A percentile compares a stretch with the other conserved stretches of the same genome.
Conservation (phyloP, 1,140 invertebrate genomes). For the Mercenaria mercenaria region DNA sequence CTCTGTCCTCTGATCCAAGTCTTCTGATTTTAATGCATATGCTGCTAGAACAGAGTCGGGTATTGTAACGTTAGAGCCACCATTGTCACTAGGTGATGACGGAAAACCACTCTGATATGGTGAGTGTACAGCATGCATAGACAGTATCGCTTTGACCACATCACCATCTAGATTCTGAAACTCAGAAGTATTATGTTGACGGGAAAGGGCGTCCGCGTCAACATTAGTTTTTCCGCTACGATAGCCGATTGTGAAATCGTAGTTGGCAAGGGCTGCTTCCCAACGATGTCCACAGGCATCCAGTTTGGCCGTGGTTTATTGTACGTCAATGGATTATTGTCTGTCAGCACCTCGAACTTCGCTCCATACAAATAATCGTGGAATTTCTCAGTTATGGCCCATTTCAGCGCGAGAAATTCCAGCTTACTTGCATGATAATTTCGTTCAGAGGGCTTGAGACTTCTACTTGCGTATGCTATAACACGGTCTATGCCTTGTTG, state of each 20-base stretch:
- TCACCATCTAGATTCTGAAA: background rate
- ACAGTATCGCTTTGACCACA: background rate
- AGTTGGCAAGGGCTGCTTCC: background rate
- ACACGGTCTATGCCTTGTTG: background rate
- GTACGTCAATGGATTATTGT: too few species aligned
- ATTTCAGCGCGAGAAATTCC: too few species aligned
- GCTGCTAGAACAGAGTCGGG: background rate
- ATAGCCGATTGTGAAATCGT: slow-evolving; percentile 49
- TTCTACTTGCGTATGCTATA: too few species aligned
- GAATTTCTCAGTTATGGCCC: slow-evolving; percentile 1
- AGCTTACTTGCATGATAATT: background rate
- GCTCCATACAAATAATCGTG: slow-evolving; percentile 15
- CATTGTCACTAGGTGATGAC: background rate
- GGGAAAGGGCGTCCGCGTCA: slow-evolving; percentile 55
- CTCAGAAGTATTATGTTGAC: slow-evolving; percentile 12
- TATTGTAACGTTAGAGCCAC: background rate
- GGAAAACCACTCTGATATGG: background rate
- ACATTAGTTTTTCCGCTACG: slow-evolving; percentile 43
- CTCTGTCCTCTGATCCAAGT: too few species aligned
- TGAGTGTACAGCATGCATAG: background rate
- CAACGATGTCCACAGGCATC: slow-evolving; percentile 5
- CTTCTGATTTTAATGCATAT: background rate
- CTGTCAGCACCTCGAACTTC: background rate
- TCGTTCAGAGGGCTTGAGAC: background rate
- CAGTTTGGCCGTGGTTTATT: background rate